These are phyloP conservation scores for Margarornis squamiger DNA, from an alignment of 2,797 vertebrate species.

Conservation along the genomic window DNA sequence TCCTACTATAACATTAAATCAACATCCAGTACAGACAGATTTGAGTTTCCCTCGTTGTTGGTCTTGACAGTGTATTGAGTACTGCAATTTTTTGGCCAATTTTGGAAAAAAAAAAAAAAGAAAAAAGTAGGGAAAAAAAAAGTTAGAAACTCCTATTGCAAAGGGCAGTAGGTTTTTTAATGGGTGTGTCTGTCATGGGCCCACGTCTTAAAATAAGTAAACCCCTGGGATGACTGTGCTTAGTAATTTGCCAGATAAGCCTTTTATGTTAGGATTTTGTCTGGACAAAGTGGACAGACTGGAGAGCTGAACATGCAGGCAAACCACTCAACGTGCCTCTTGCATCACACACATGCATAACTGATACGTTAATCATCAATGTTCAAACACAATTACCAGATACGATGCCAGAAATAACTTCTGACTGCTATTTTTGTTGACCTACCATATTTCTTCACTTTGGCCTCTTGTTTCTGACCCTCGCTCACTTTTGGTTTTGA, in stretches of 20 bases:
- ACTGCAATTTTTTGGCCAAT: background rate
- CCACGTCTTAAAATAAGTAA: slow-evolving; percentile 43
- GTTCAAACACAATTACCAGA: slow-evolving; percentile 34
- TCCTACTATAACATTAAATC: background rate
- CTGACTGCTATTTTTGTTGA: slow-evolving; percentile 23
- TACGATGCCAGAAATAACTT: slow-evolving; percentile 46
- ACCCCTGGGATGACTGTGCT: background rate
- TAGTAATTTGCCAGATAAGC: slow-evolving; percentile 44
- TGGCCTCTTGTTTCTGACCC: background rate
- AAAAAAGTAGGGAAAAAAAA: background rate
- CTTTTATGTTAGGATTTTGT: slow-evolving; percentile 61
- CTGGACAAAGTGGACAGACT: slow-evolving; percentile 54
- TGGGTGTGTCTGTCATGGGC: background rate
- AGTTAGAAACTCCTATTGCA: background rate
- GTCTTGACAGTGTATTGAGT: background rate
- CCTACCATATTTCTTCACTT: background rate
- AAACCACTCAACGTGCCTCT: slow-evolving; percentile 26
- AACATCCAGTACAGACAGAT: background rate
- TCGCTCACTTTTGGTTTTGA: slow-evolving; percentile 13
- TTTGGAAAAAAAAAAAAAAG: rapidly evolving
- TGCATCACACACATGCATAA: slow-evolving; percentile 56
- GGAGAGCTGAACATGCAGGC: slow-evolving; percentile 39
- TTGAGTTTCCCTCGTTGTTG: background rate
- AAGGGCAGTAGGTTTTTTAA: background rate
- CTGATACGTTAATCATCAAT: slow-evolving; percentile 47